These are phyloP conservation scores for Bucco capensis DNA, from an alignment of 2,113 vertebrate species.

Conservation along the genomic window DNA sequence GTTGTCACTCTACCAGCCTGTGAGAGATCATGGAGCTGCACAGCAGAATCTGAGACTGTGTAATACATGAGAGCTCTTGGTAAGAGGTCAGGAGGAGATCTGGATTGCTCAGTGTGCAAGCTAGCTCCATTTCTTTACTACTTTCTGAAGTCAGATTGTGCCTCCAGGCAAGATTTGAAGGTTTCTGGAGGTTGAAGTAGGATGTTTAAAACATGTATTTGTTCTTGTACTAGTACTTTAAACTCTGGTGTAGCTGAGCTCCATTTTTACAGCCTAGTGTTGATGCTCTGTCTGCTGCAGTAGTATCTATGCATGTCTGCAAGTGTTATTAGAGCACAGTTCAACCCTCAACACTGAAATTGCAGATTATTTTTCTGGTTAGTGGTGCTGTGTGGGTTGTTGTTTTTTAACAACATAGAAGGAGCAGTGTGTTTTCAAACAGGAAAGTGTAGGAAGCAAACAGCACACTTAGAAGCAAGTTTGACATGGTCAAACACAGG, in stretches of 20 bases:
- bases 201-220: no score
- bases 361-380: neutral
- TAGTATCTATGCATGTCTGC: neutral
- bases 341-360: neutral
- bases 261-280: neutral
- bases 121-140: neutral
- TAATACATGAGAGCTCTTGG: neutral
- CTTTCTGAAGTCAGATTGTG: neutral
- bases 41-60: neutral
- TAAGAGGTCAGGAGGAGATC: neutral
- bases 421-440: neutral
- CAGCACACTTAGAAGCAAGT: neutral
- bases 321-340: neutral
- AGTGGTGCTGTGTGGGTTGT: neutral
- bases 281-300: neutral
- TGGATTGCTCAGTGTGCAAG: accelerated
- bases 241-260: neutral
- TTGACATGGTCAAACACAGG: neutral
- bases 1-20: neutral
- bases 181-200: neutral
- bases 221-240: neutral
- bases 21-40: neutral
- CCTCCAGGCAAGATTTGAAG: neutral
- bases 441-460: neutral
- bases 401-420: no score